Conservation (phyloP, 2,888 invertebrate genomes). For the Patella ulyssiponensis region DNA sequence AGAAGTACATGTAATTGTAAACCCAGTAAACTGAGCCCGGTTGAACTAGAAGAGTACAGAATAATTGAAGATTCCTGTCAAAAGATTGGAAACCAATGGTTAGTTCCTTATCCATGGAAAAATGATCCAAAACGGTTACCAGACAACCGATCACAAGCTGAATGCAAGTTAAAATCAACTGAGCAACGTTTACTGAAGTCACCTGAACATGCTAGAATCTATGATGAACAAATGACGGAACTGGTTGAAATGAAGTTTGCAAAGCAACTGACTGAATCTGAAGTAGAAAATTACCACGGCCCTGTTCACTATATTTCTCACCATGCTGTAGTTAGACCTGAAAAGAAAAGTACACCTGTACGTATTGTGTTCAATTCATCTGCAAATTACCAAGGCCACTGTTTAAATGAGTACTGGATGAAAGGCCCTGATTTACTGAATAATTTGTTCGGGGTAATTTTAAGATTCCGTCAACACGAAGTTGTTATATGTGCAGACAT, state of each 20-base stretch:
- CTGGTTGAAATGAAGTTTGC: neutral
- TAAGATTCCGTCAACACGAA: neutral
- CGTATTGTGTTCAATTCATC: neutral
- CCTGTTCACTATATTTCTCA: constrained; percentile 22
- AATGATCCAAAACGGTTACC: neutral
- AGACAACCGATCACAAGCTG: constrained; percentile 1
- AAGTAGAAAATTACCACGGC: neutral
- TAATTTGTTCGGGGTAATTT: constrained; percentile 3
- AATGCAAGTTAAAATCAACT: constrained; percentile 13
- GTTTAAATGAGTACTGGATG: constrained; percentile 16
- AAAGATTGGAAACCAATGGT: constrained; percentile 1
- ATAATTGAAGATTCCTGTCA: neutral
- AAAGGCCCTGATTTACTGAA: constrained; percentile 13
- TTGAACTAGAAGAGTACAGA: neutral
- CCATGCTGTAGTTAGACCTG: constrained; percentile 20
- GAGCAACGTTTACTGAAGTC: constrained; percentile 8
- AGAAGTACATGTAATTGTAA: neutral
- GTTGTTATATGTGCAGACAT: constrained; percentile 6
- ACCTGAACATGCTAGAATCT: neutral
- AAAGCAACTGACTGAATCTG: neutral
- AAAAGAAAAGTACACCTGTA: constrained; percentile 5
- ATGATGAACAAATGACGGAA: constrained; percentile 13
- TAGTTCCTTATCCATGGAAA: constrained; percentile 1
- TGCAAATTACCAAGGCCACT: neutral
- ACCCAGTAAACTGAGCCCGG: neutral